A percentile compares a stretch with the other conserved stretches of the same genome.
Evolutionary conservation across 2,888 invertebrate genomes (phyloP).

Genomic region (Caenorhabditis wallacei): DNA sequence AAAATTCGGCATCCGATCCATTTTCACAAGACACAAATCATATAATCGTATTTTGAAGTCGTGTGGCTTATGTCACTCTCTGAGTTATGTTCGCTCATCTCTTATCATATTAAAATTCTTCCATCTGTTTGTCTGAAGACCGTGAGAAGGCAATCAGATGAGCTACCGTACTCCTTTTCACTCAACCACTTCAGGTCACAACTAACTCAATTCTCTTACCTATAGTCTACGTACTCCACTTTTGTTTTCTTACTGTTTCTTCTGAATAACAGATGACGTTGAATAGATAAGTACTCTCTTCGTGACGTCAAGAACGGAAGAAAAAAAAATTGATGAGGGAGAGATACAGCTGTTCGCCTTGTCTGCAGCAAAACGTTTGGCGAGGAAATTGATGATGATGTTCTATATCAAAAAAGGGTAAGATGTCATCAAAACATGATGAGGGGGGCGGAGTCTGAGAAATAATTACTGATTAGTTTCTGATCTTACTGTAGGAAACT

Average conservation of each 20-base stretch:
- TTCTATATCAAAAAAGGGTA: neutral
- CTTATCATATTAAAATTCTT: slow-evolving; percentile 21
- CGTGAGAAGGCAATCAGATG: neutral
- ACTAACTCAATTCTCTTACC: neutral
- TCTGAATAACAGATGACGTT: slow-evolving; percentile 36
- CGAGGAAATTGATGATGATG: slow-evolving; percentile 22
- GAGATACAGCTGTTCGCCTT: slow-evolving; percentile 11
- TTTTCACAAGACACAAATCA: slow-evolving; percentile 36
- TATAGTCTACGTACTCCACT: slow-evolving; percentile 16
- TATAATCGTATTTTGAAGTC: neutral
- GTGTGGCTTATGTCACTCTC: slow-evolving; percentile 34
- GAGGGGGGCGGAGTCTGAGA: neutral
- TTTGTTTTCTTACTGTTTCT: neutral
- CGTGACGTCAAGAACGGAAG: slow-evolving; percentile 25
- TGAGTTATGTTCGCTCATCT: slow-evolving; percentile 26
- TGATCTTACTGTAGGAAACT: too few species aligned
- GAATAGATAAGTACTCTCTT: slow-evolving; percentile 22
- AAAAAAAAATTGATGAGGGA: slow-evolving; percentile 3
- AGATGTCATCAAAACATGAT: slow-evolving; percentile 12
- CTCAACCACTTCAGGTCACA: slow-evolving; percentile 7
- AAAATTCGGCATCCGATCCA: slow-evolving; percentile 3
- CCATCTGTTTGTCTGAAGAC: neutral
- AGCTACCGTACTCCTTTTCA: slow-evolving; percentile 16
- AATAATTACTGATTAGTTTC: too few species aligned
- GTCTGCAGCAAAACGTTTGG: slow-evolving; percentile 13